Evolutionary conservation across 1,140 invertebrate species (phyloP), one percentile per base, ranked within the genome.

Genomic region (Trachymyrmex septentrionalis): DNA sequence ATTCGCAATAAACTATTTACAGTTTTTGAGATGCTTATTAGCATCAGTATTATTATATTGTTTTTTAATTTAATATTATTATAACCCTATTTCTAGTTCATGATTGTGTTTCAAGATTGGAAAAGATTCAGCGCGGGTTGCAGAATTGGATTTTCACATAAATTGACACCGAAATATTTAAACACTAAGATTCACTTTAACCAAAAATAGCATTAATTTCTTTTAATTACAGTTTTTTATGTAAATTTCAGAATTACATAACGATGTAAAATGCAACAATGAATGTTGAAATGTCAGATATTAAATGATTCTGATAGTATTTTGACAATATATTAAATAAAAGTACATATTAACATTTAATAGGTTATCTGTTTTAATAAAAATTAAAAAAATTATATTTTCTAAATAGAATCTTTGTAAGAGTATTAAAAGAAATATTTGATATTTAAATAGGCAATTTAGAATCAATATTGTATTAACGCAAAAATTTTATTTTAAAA

Each of bases 391-490:
- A 14, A 14, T 63, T 16, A 1, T 5, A 12, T 66, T 66, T 66
- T 38, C 10, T 38, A 38, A 44, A 21, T 34, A 66, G 14, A 67
- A 21, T 38, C 21, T 14, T 44, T 67, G 10, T 67, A 44, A 44
- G 1, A 44, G 34, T 14, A 67, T 67, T 21, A 44, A 67, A 67
- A 67, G 44, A 10, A 67, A 44, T 44, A 67, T 66, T n/a, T 3
- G 64, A 38, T 66, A n/a, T 67, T 44, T 67, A 67, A 66, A 44
- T 67, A 34, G 34, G n/a, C 34, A 21, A 44, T 67, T n/a, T 21
- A 44, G 0, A 21, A 21, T 67, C n/a, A 67, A 38, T n/a, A 44
- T 38, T 67, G n/a, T 67, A 67, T 67, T 44, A 44, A 34, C 34
- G n/a, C 4, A 67, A 67, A 44, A 44, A 44, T 67, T 67, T 66